These are phyloP conservation scores for Arnoldichthys spilopterus DNA, from an alignment of 2,797 vertebrate genomes.

Conservation along the genomic window DNA sequence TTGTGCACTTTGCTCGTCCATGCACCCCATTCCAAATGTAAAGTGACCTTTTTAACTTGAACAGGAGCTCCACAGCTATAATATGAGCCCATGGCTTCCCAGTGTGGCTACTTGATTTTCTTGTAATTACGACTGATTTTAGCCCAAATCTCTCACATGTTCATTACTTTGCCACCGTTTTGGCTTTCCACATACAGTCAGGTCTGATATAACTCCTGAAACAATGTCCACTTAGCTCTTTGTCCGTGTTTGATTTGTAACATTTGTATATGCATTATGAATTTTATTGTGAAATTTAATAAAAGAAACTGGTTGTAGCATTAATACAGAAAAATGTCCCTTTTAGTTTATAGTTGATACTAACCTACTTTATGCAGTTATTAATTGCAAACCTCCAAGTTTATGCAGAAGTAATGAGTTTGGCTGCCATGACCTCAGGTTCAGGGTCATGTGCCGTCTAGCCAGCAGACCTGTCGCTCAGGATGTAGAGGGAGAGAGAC, in stretches of 20 bases:
- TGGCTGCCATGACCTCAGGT: slow-evolving; percentile 61
- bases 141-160: neutral
- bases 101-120: slow-evolving; percentile 31
- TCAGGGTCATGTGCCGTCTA: slow-evolving; percentile 54
- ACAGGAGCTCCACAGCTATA: slow-evolving; percentile 55
- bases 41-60: slow-evolving; percentile 70
- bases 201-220: too few relatives aligned
- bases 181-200: neutral
- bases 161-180: neutral
- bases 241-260: too few relatives aligned
- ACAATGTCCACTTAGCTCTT: too few relatives aligned
- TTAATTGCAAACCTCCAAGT: slow-evolving; percentile 77
- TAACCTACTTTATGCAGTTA: slow-evolving; percentile 72
- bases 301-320: neutral
- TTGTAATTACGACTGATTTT: neutral
- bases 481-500: neutral
- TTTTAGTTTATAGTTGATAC: slow-evolving; percentile 69
- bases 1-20: slow-evolving; percentile 67
- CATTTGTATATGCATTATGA: too few relatives aligned
- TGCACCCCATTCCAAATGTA: slow-evolving; percentile 60
- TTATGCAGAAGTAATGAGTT: slow-evolving; percentile 70
- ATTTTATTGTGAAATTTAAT: too few relatives aligned
- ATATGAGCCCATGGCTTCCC: slow-evolving; percentile 45
- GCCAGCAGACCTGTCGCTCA: slow-evolving; percentile 60
- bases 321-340: slow-evolving; percentile 59